Base-by-base conservation (phyloP, 2,888 invertebrate species). In the Cantharis lateralis region DNA sequence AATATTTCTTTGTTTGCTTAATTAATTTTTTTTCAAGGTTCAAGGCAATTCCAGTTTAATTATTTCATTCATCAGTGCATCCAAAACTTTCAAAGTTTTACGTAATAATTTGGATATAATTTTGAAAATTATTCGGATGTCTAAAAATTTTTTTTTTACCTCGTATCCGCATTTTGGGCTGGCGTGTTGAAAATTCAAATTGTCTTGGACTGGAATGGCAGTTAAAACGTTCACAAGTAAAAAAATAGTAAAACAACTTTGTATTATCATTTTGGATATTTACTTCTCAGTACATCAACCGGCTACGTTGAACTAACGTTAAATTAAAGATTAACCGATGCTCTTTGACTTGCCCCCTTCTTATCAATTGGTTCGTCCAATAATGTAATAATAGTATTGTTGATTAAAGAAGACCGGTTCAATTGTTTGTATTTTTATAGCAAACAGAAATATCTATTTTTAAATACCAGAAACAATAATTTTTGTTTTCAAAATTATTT, bases 311-410 rank as follows among this genome's bases (percentile, higher is more conserved):
- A n/a, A 66, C 64, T 66, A 20, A 18, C 18, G 1, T 10, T 13
- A 24, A 66, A 66, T 66, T 18, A 66, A n/a, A n/a, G 64, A 66
- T 66, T 66, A 66, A 66, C 1, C 9, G 48, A 48, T 24, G 64
- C 64, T n/a, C 64, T 66, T 66, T 66, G 64, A 66, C 64, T 20
- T 66, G 64, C 64, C 64, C 64, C 64, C 64, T 20, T n/a, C 64
- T 66, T 66, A 66, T 66, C 64, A 66, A 66, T 24, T 20, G 20
- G 9, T 48, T 5, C n/a, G 5, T 2, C 48, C n/a, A 48, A n/a
- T 48, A n/a, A n/a, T n/a, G 1, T n/a, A n/a, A n/a, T 48, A 24
- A n/a, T 48, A n/a, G n/a, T 20, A 66, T 66, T 66, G 18, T 63
- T 66, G 13, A 66, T 66, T 66, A 66, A 66, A 20, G 20, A 66